phyloP scores from a whole-genome alignment of 2,113 vertebrate species.

The Seriola dumerili region DNA sequence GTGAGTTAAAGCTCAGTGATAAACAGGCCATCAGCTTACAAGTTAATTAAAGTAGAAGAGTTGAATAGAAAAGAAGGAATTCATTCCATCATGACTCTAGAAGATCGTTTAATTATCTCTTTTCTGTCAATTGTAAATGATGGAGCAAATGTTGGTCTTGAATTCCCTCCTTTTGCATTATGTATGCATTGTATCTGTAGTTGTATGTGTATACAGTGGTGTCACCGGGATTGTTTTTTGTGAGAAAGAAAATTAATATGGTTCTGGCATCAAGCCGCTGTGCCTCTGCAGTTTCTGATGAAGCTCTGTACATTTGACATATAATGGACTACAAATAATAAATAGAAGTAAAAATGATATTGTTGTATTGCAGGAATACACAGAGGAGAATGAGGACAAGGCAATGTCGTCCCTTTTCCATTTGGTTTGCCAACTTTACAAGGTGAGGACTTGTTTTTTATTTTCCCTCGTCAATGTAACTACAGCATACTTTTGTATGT shows the following conservation, averaged over 20 bases:
- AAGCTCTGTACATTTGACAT: neutral
- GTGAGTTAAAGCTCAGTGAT: neutral
- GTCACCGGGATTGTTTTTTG: neutral
- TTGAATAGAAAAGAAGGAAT: neutral
- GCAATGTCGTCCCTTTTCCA: conserved; percentile 80
- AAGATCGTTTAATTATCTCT: neutral
- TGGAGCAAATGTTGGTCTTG: neutral
- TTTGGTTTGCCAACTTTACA: conserved; percentile 86
- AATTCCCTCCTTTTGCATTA: neutral
- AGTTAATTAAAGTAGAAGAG: neutral
- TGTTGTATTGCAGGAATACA: conserved; percentile 69
- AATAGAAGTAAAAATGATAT: too few relatives aligned
- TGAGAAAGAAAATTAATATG: too few relatives aligned
- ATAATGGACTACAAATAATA: neutral
- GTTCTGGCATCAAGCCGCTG: too few relatives aligned
- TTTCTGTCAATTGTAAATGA: neutral
- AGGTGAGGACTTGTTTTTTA: conserved; percentile 73
- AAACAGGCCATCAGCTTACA: neutral
- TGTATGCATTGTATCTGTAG: neutral
- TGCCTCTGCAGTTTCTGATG: neutral
- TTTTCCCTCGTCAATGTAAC: neutral
- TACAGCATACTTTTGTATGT: too few relatives aligned
- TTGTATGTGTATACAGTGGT: neutral
- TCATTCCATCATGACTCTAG: neutral
- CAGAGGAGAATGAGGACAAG: conserved; percentile 65